Base-by-base conservation (phyloP, 53 echinoderm and acorn worm genomes). In the Stichopus horrens region DNA sequence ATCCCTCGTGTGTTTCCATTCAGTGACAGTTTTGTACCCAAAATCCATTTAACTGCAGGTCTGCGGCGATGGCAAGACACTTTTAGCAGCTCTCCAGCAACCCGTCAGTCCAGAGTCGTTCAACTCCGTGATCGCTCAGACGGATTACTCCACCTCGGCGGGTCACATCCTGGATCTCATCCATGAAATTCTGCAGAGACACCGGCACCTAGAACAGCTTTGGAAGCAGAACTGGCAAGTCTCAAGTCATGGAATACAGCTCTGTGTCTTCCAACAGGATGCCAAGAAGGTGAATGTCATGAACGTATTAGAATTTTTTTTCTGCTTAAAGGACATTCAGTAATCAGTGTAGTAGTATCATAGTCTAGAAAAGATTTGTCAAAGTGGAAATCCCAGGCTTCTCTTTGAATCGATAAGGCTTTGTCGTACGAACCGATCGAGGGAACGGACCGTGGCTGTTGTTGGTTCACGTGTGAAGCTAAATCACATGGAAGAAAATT, bases 111-210 rank as follows among this genome's bases (percentile, higher is more conserved):
- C 95, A 54, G 94, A 95, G 90, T 95, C 95, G 74, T 94, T 93
- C 88, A 95, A 97, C 91, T 95, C 95, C 9, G 95, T 97, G 22
- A 97, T 95, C 16, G 97, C 97, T 63, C 97, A 97, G 90, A 95
- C 97, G 6, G 94, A 97, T 86, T 97, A 97, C 90, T 94, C 97
- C 21, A 86, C 92, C 78, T 97, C 97, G 10, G 97, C 95, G 22
- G 92, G 95, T 75, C 97, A 97, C 74, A 93, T 97, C 76, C 57
- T 97, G 78, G 97, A 97, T 52, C 90, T 97, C 53, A 89, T 97
- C 89, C 97, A 97, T 66, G 95, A 95, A 86, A 92, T 97, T 76
- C 92, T 97, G 7, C 95, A 97, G 87, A 94, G 94, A 77, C 95
- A 97, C 83, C 88, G 97, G 71, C 94, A 97, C 86, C 90, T 97